Evolutionary conservation across 2,113 vertebrate species (phyloP), one percentile per base, ranked within the genome.

Genomic region (Emydura subglobosa): DNA sequence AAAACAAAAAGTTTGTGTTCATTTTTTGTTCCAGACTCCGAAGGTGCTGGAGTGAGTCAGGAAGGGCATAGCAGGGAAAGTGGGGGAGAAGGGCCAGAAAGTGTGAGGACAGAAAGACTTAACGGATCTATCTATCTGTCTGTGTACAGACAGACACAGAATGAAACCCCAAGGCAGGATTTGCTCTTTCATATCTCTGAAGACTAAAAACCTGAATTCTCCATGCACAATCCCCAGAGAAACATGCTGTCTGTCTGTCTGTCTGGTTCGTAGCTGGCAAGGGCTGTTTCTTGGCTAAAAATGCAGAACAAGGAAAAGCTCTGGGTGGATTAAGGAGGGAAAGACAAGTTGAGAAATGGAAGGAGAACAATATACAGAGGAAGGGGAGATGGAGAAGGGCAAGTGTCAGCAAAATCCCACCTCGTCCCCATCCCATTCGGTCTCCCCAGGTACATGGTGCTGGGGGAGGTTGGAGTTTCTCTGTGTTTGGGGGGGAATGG

Each of bases 51-150:
- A 42, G 72, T 91, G 95, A 92, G 94, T 82, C 89, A 84, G 92
- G 80, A 96, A 61, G 72, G 94, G 95, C 92, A 3, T 55, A 91
- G 68, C 34, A 68, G 88, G 53, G 82, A 92, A 94, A 95, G 95
- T 2, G 51, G 90, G n/a, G 84, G 89, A 50, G 82, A 92, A 94
- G 24, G 78, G 51, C 92, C 89, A 94, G 95, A 95, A 97, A 97
- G 54, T 86, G 85, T 90, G 76, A 95, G 95, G 93, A 95, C n/a
- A 55, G 81, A 88, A 80, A 95, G 94, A 89, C 89, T 84, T 65
- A 0, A 61, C 9, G n/a, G 54, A 86, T 94, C 89, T 83, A 3
- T 88, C 34, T 68, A 54, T 82, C 65, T 49, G 34, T 27, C 57
- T 12, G 44, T 59, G 44, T 17, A 42, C 39, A 84, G 81, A n/a